phyloP scores from a whole-genome alignment of 2,797 vertebrate genomes.

The Cottoperca gobio region DNA sequence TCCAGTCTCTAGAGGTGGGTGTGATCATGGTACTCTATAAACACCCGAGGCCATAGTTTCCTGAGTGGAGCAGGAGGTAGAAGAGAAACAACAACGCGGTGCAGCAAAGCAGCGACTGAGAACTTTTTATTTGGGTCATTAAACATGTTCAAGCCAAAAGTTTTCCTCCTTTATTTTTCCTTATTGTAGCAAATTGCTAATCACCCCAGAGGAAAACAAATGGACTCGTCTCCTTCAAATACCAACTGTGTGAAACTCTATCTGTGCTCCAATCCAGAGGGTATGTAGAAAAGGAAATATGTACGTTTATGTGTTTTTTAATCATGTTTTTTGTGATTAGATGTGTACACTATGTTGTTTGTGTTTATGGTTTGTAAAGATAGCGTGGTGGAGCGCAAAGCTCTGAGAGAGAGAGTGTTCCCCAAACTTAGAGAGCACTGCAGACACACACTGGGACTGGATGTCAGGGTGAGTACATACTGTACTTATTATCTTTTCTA shows the following conservation, averaged over 20 bases:
- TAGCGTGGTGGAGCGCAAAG: constrained; percentile 78
- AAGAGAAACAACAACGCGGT: constrained; percentile 12
- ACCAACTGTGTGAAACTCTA: constrained; percentile 82
- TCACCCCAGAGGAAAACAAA: constrained; percentile 20
- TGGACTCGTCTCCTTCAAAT: constrained; percentile 18
- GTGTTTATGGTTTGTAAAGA: constrained; percentile 67
- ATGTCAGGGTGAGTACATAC: constrained; percentile 81
- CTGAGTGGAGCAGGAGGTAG: constrained; percentile 54
- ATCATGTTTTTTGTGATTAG: not conserved
- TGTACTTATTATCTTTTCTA: not conserved
- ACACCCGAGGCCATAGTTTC: constrained; percentile 59
- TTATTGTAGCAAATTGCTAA: not conserved
- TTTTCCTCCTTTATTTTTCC: not conserved
- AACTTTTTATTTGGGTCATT: not conserved
- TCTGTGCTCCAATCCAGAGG: constrained; percentile 84
- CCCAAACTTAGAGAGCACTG: constrained; percentile 83
- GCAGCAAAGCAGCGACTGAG: constrained; percentile 12
- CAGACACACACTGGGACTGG: constrained; percentile 77
- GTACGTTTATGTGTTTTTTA: not conserved
- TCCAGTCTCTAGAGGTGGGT: constrained; percentile 51
- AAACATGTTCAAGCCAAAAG: not conserved
- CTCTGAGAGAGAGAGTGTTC: constrained; percentile 81
- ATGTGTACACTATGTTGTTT: constrained; percentile 24
- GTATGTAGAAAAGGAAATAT: constrained; percentile 60
- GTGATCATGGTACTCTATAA: constrained; percentile 58